phyloP scores from a whole-genome alignment of 1,140 invertebrate species.

The Drosophila subobscura region DNA sequence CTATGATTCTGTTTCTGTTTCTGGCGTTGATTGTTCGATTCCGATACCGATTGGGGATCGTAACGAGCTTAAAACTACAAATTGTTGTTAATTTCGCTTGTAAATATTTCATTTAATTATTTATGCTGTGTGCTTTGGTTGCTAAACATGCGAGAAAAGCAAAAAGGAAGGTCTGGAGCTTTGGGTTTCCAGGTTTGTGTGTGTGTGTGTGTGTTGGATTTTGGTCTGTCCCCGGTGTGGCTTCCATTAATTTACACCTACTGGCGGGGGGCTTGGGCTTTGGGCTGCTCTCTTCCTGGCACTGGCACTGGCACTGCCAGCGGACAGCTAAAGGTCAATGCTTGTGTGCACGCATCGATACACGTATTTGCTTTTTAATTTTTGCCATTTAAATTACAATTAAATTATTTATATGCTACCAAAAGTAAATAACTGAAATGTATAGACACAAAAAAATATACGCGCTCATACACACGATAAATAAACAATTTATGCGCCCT shows the following conservation, averaged over 20 bases:
- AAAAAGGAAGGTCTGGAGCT: too few relatives aligned
- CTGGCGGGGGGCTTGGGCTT: slow-evolving; percentile 1
- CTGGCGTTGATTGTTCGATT: slow-evolving; percentile 10
- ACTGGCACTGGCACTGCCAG: too few relatives aligned
- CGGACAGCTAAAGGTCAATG: slow-evolving; percentile 57
- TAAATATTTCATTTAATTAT: slow-evolving; percentile 81
- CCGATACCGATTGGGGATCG: slow-evolving; percentile 39
- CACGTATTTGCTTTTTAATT: slow-evolving; percentile 57
- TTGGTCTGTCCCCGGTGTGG: slow-evolving; percentile 23
- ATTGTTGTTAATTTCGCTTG: slow-evolving; percentile 77
- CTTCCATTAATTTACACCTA: slow-evolving; percentile 71
- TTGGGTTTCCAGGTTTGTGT: slow-evolving; percentile 1
- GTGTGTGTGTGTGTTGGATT: slow-evolving; percentile 14
- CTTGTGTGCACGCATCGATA: slow-evolving; percentile 47
- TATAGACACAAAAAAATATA: slow-evolving; percentile 6
- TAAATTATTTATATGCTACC: slow-evolving; percentile 57
- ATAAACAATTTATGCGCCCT: slow-evolving; percentile 37
- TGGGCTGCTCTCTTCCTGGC: not conserved
- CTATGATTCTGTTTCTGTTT: slow-evolving; percentile 21
- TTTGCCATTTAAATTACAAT: slow-evolving; percentile 63
- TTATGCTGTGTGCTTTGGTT: slow-evolving; percentile 59
- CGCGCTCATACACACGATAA: slow-evolving; percentile 2
- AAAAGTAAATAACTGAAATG: slow-evolving; percentile 10
- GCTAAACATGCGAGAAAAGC: slow-evolving; percentile 37
- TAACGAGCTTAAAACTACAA: slow-evolving; percentile 71